Conservation (phyloP, 23 tunicate species). For the Styela plicata region DNA sequence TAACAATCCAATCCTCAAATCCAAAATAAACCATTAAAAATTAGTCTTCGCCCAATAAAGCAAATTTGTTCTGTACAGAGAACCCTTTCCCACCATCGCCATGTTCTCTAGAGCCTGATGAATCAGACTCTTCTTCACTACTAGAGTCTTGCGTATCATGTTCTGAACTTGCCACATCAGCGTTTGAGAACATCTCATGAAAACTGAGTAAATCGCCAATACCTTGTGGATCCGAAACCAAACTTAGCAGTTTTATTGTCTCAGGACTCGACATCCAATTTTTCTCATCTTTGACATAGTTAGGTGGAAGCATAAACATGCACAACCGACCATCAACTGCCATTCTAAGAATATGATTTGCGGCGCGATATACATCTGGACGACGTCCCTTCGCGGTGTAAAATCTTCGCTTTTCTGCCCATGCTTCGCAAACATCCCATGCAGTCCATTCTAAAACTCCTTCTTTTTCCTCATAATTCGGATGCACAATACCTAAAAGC, state of each 20-base stretch:
- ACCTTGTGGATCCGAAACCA: background rate
- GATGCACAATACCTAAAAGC: slow-evolving; percentile 48
- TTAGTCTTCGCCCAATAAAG: slow-evolving; percentile 3
- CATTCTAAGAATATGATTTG: slow-evolving; percentile 82
- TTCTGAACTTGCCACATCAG: background rate
- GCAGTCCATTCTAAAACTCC: slow-evolving; percentile 57
- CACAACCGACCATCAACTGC: slow-evolving; percentile 90
- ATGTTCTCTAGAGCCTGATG: background rate
- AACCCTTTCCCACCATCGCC: slow-evolving; percentile 1
- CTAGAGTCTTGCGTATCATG: background rate
- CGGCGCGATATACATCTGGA: slow-evolving; percentile 94
- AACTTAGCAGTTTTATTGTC: background rate
- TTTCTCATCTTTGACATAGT: slow-evolving; percentile 33
- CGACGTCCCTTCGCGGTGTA: slow-evolving; percentile 72
- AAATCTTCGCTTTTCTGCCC: slow-evolving; percentile 73
- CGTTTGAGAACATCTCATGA: background rate
- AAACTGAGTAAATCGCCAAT: slow-evolving; percentile 3
- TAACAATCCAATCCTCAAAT: too few relatives aligned
- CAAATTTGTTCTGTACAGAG: background rate
- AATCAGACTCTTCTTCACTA: background rate
- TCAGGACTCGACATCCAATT: slow-evolving; percentile 5
- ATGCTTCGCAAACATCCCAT: slow-evolving; percentile 95
- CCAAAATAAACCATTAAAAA: background rate
- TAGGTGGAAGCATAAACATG: slow-evolving; percentile 82
- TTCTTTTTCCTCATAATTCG: slow-evolving; percentile 20